Conservation (phyloP, 1,140 invertebrate species). For the Heliconius congener region DNA sequence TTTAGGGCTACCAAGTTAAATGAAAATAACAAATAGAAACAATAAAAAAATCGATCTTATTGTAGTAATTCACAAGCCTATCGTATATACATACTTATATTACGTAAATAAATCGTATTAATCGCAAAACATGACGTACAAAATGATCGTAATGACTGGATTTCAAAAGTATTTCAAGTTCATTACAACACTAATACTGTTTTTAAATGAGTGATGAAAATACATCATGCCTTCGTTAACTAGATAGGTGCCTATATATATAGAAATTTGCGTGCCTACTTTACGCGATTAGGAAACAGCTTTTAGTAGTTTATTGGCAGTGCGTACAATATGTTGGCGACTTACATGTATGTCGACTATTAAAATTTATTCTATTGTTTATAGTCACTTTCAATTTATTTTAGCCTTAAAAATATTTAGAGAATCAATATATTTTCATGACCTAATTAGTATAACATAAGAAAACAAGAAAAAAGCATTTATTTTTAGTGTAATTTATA, state of each 20-base stretch:
- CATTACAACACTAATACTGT: slow-evolving; percentile 46
- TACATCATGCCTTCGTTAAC: slow-evolving; percentile 32
- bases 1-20: too few species aligned
- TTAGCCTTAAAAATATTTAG: too few species aligned
- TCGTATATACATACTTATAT: neutral
- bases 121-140: slow-evolving; percentile 16
- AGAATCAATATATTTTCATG: too few species aligned
- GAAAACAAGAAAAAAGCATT: too few species aligned
- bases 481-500: too few species aligned
- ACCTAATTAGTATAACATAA: too few species aligned
- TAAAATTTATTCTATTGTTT: neutral
- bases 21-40: too few species aligned
- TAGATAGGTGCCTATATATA: slow-evolving; percentile 32
- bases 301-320: slow-evolving; percentile 50
- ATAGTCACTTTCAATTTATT: neutral
- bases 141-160: slow-evolving; percentile 27
- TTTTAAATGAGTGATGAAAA: slow-evolving; percentile 43
- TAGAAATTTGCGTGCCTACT: slow-evolving; percentile 40
- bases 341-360: slow-evolving; percentile 38
- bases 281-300: slow-evolving; percentile 46
- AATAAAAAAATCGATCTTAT: neutral
- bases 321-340: slow-evolving; percentile 42
- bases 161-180: slow-evolving; percentile 50
- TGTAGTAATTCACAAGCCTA: neutral
- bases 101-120: neutral